These are phyloP conservation scores for Gadopsis marmoratus DNA, from an alignment of 2,797 vertebrate species.

Conservation along the genomic window DNA sequence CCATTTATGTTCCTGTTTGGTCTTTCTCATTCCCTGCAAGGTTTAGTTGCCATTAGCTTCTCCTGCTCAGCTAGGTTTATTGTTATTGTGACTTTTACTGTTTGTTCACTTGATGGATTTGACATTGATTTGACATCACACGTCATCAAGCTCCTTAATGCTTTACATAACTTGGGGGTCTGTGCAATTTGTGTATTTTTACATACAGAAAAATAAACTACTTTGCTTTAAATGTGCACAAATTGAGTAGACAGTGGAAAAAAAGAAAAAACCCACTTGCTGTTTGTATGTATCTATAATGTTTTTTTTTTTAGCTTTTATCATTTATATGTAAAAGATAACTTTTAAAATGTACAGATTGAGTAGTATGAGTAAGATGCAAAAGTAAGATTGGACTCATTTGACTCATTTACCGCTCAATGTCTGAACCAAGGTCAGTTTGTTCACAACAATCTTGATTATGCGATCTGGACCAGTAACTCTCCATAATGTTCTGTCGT, in stretches of 20 bases:
- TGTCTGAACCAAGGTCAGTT: slow-evolving; percentile 18
- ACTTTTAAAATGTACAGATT: background rate
- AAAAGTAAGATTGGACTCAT: background rate
- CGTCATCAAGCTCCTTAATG: background rate
- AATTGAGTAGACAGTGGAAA: background rate
- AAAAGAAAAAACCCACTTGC: background rate
- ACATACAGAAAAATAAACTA: background rate
- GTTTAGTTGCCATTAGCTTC: background rate
- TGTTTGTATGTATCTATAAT: background rate
- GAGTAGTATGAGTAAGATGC: background rate
- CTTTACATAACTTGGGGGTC: background rate
- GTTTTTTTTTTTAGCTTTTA: background rate
- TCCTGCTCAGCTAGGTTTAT: slow-evolving; percentile 13
- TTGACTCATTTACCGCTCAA: slow-evolving; percentile 34
- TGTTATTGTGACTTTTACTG: slow-evolving; percentile 9
- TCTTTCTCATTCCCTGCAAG: background rate
- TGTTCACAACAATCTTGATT: slow-evolving; percentile 28
- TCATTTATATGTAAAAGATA: background rate
- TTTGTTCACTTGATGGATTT: slow-evolving; percentile 21
- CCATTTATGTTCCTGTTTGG: slow-evolving; percentile 16
- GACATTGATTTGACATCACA: slow-evolving; percentile 33
- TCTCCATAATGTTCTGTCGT: slow-evolving; percentile 43
- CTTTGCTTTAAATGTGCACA: background rate
- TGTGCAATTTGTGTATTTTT: background rate
- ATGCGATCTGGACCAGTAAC: slow-evolving; percentile 5